Evolutionary conservation across 2,797 vertebrate species (phyloP).

Genomic region (Microctenopoma stevenorrisi): DNA sequence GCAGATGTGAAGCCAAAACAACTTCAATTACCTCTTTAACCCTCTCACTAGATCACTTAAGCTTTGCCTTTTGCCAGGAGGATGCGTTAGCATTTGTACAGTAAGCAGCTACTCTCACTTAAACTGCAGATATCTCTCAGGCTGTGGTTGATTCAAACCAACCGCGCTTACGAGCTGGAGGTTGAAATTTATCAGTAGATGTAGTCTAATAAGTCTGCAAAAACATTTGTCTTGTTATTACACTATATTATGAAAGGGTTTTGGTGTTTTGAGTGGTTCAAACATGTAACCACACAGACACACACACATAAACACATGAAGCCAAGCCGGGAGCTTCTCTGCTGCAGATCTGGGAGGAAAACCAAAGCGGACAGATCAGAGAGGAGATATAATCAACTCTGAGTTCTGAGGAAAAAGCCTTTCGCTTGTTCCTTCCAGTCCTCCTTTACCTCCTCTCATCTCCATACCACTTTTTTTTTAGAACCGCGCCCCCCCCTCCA

Average conservation of each 20-base stretch:
- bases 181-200: constrained; percentile 39
- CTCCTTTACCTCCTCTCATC: constrained; percentile 65
- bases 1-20: background rate
- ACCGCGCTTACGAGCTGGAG: constrained; percentile 16
- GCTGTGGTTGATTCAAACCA: constrained; percentile 15
- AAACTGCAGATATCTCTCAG: constrained; percentile 12
- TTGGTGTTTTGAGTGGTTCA: constrained; percentile 54
- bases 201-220: constrained; percentile 37
- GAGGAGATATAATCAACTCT: constrained; percentile 74
- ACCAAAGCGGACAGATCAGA: constrained; percentile 79
- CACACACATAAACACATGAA: constrained; percentile 43
- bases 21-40: background rate
- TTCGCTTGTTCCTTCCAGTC: constrained; percentile 63
- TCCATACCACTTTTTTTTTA: constrained; percentile 40
- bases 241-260: constrained; percentile 53
- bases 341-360: constrained; percentile 65
- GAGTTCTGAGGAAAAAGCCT: constrained; percentile 76
- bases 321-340: constrained; percentile 60
- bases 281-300: constrained; percentile 56
- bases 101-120: background rate
- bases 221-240: constrained; percentile 49
- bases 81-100: background rate
- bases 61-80: background rate
- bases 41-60: background rate
- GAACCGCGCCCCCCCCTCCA: constrained; percentile 12